Evolutionary conservation across 2,888 invertebrate species (phyloP).

Genomic region (Euplagia quadripunctaria): DNA sequence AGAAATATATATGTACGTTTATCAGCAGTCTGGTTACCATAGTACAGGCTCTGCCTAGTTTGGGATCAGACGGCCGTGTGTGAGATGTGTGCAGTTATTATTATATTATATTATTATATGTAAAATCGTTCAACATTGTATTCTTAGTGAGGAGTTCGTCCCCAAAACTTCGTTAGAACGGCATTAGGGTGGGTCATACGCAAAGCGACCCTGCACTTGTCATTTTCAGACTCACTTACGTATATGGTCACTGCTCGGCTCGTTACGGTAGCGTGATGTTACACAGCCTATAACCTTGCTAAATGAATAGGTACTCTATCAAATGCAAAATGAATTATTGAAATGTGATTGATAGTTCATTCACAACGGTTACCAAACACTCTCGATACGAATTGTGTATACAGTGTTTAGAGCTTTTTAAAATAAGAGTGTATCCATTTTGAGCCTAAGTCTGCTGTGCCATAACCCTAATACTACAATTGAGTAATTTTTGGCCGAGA

Average conservation of each 20-base stretch:
- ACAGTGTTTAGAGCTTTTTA: not conserved
- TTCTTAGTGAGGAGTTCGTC: not conserved
- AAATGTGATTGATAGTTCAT: not conserved
- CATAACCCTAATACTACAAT: not conserved
- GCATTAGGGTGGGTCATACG: too few species aligned
- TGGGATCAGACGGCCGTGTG: too few species aligned
- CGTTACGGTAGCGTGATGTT: not conserved
- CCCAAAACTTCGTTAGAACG: not conserved
- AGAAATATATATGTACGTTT: too few species aligned
- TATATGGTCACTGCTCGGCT: fast-evolving
- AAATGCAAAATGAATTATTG: not conserved
- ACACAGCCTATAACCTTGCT: too few species aligned
- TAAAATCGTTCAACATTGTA: too few species aligned
- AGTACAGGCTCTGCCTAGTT: too few species aligned
- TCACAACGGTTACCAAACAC: too few species aligned
- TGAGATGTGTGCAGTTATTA: too few species aligned
- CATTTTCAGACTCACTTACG: not conserved
- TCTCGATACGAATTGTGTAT: too few species aligned
- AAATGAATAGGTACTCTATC: too few species aligned
- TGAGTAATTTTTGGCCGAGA: not conserved
- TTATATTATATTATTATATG: not conserved
- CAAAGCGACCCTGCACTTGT: not conserved
- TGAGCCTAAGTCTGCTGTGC: not conserved
- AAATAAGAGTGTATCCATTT: not conserved
- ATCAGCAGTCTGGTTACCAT: too few species aligned